Conservation (phyloP, 2,113 vertebrate species). For the Muntiacus reevesi region DNA sequence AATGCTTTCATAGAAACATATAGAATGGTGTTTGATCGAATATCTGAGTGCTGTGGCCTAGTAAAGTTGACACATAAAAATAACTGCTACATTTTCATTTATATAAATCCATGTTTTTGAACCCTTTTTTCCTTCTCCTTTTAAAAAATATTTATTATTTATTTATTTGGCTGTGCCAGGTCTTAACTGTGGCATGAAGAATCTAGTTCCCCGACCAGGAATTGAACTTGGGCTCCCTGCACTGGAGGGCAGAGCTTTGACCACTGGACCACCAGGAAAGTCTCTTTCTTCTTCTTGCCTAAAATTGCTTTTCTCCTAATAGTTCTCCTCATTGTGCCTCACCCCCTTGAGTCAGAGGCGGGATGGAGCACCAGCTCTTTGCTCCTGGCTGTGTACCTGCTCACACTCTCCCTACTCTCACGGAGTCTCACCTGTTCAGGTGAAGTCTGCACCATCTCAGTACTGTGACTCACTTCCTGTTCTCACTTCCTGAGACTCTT, state of each 20-base stretch:
- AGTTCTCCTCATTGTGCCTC: background rate
- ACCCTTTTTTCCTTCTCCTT: background rate
- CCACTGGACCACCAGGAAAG: background rate
- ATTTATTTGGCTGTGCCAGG: background rate
- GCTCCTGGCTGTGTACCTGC: background rate
- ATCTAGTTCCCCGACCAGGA: background rate
- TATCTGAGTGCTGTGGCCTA: background rate
- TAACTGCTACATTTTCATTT: background rate
- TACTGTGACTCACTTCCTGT: background rate
- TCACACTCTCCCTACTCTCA: background rate
- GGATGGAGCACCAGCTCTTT: rapidly evolving
- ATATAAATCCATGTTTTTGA: background rate
- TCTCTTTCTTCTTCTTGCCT: background rate
- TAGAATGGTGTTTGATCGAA: background rate
- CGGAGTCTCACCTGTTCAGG: background rate
- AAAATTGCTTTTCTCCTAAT: background rate
- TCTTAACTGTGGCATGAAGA: background rate
- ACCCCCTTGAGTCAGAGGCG: too few relatives aligned
- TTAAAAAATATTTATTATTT: background rate
- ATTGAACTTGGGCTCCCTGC: background rate
- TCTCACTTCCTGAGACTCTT: background rate
- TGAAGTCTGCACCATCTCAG: background rate
- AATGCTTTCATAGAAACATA: background rate
- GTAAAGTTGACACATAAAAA: background rate
- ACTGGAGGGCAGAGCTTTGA: background rate